Evolutionary conservation across 2,888 invertebrate genomes (phyloP).

Genomic region (Heliconius ethilla): DNA sequence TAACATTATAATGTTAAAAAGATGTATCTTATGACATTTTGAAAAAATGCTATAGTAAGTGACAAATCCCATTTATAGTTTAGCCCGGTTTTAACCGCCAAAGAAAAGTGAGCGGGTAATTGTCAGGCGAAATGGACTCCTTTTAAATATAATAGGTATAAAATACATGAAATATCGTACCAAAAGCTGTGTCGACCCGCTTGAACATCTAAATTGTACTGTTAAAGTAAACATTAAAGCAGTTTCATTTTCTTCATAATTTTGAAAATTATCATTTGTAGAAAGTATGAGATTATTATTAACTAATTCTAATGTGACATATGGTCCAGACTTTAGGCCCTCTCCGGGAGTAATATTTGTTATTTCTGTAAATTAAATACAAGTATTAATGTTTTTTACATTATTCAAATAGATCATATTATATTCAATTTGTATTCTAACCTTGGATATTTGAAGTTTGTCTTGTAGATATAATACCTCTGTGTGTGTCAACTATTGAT

Average conservation of each 20-base stretch:
- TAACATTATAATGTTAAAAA: no score
- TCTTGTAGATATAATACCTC: slow-evolving; percentile 55
- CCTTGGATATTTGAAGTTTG: slow-evolving; percentile 57
- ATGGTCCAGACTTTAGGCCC: slow-evolving; percentile 57
- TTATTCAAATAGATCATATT: no score
- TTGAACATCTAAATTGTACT: slow-evolving; percentile 58
- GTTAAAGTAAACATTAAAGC: slow-evolving; percentile 52
- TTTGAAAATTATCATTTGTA: slow-evolving; percentile 56
- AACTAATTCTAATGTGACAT: slow-evolving; percentile 52
- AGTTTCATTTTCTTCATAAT: slow-evolving; percentile 70
- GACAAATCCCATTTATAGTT: neutral
- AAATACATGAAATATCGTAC: slow-evolving; percentile 39
- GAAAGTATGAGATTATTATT: slow-evolving; percentile 55
- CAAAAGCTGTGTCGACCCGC: slow-evolving; percentile 49
- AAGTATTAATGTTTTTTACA: neutral
- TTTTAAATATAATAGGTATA: no score
- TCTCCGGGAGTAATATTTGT: slow-evolving; percentile 49
- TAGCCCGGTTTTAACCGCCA: neutral
- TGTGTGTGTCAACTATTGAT: slow-evolving; percentile 55
- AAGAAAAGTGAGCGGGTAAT: no score
- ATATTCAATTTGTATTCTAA: slow-evolving; percentile 45
- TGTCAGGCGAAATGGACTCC: no score
- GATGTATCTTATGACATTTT: no score
- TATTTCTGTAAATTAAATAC: slow-evolving; percentile 54
- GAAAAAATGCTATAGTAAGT: neutral